These are phyloP conservation scores for Axis porcinus DNA, from an alignment of 2,113 vertebrate species.

Conservation along the genomic window DNA sequence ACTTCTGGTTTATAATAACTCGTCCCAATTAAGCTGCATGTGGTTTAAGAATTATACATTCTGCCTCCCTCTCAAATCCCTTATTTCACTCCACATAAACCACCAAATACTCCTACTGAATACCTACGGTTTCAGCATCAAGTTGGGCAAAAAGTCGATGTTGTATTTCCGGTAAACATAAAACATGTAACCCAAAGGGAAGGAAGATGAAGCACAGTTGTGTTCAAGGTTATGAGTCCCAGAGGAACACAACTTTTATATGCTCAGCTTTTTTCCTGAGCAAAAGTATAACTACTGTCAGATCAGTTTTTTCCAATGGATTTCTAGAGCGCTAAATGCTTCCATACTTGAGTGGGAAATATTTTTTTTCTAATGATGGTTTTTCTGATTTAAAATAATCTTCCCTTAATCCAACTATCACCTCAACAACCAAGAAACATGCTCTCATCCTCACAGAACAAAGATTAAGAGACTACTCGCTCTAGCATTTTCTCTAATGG, in stretches of 20 bases:
- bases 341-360: not conserved
- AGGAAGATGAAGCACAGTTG: not conserved
- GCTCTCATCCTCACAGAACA: not conserved
- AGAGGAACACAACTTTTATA: not conserved
- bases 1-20: not conserved
- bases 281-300: not conserved
- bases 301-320: not conserved
- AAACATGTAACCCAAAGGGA: not conserved
- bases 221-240: not conserved
- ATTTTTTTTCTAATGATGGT: not conserved
- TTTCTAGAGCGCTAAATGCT: not conserved
- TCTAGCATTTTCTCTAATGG: not conserved
- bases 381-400: conserved; percentile 11
- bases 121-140: not conserved
- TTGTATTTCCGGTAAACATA: not conserved
- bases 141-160: not conserved
- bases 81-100: not conserved
- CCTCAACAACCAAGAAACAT: conserved; percentile 1
- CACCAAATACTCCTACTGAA: not conserved
- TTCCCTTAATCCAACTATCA: not conserved
- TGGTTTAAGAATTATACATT: not conserved
- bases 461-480: not conserved
- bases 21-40: not conserved
- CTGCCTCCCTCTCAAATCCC: not conserved
- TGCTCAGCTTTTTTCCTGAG: not conserved